Evolutionary conservation across 2,888 invertebrate species (phyloP).

Genomic region (Acholoe squamosa): DNA sequence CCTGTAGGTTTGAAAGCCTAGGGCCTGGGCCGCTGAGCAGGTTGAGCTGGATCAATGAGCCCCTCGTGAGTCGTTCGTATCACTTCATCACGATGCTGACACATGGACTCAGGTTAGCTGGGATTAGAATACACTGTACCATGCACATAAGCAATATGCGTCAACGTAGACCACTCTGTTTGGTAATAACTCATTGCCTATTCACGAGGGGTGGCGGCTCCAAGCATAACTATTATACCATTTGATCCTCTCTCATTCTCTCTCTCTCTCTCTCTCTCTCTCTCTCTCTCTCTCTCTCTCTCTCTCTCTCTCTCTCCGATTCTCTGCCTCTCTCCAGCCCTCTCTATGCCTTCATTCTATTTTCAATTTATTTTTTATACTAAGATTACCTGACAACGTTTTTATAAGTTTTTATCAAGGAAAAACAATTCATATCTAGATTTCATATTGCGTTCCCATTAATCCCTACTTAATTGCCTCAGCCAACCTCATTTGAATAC

Average conservation of each 20-base stretch:
- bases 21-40: not conserved
- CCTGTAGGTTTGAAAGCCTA: not conserved
- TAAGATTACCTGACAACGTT: no score
- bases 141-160: constrained; percentile 19
- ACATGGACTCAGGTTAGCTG: not conserved
- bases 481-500: no score
- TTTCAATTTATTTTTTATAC: no score
- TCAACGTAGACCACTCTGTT: not conserved
- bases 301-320: not conserved
- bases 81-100: not conserved
- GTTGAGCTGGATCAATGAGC: not conserved
- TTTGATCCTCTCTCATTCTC: not conserved
- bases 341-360: not conserved
- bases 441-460: no score
- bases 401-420: no score
- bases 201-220: no score
- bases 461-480: no score
- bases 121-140: constrained; percentile 8
- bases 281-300: not conserved
- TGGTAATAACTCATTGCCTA: no score
- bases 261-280: not conserved
- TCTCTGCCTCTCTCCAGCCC: not conserved
- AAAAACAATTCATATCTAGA: no score
- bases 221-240: no score
- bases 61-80: constrained; percentile 18